Percentiles rank a stretch among this genome's conserved stretches.
Evolutionary conservation across 1,140 invertebrate genomes (phyloP).

Genomic region (Ganaspis sp.): DNA sequence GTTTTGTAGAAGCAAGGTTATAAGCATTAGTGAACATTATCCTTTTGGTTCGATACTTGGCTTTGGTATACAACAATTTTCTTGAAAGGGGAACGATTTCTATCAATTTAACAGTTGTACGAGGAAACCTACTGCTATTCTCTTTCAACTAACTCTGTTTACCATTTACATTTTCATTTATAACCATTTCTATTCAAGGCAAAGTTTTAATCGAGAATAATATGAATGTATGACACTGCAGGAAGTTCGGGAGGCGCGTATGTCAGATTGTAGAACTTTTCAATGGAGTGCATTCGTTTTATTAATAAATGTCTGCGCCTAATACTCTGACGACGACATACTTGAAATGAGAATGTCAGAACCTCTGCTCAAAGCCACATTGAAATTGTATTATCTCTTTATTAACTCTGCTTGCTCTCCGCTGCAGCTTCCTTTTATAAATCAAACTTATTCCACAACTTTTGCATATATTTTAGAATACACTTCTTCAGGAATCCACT

Average conservation of each 20-base stretch:
- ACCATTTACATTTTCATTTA: background rate
- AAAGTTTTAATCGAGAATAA: slow-evolving; percentile 30
- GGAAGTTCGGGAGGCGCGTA: slow-evolving; percentile 7
- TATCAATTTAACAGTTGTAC: slow-evolving; percentile 1
- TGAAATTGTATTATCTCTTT: background rate
- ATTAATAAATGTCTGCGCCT: background rate
- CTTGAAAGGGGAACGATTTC: background rate
- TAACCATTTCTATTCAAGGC: slow-evolving; percentile 1
- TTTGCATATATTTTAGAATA: background rate
- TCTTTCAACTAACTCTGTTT: slow-evolving; percentile 13
- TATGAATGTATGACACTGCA: slow-evolving; percentile 6
- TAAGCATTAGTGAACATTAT: background rate
- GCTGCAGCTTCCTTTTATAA: background rate
- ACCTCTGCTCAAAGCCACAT: background rate
- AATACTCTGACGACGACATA: background rate
- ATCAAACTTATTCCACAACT: background rate
- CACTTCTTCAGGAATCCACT: background rate
- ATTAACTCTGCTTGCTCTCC: background rate
- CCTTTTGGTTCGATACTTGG: background rate
- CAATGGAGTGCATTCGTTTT: slow-evolving; percentile 11
- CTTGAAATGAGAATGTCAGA: background rate
- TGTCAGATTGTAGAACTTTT: slow-evolving; percentile 26
- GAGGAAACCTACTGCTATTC: background rate
- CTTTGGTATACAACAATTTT: background rate
- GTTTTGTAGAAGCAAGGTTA: background rate